phyloP scores from a whole-genome alignment of 2,113 vertebrate species.

The Actinemys pallida region DNA sequence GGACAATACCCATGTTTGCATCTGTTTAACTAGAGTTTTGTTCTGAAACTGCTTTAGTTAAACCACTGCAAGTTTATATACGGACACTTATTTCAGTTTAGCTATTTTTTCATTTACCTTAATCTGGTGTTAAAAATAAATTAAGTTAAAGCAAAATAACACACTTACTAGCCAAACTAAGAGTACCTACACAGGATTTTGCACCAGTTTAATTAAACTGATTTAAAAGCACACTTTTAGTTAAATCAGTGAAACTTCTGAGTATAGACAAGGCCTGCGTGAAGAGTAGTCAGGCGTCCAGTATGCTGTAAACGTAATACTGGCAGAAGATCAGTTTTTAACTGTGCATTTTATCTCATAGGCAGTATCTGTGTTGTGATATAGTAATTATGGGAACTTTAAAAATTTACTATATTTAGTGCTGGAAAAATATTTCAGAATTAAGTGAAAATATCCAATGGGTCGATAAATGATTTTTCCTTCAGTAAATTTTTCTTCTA shows the following conservation, averaged over 20 bases:
- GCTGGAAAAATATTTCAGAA: constrained; percentile 18
- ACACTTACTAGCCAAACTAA: background rate
- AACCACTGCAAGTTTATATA: background rate
- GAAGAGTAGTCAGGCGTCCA: background rate
- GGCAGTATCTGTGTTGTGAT: background rate
- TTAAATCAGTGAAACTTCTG: background rate
- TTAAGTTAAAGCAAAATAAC: background rate
- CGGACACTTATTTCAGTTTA: background rate
- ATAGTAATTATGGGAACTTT: background rate
- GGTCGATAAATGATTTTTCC: constrained; percentile 49
- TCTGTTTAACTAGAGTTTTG: background rate
- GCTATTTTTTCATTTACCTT: background rate
- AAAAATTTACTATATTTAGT: background rate
- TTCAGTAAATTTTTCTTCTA: constrained; percentile 6
- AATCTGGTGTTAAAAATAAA: background rate
- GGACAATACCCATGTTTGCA: background rate
- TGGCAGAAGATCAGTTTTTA: background rate
- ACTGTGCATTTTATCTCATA: background rate
- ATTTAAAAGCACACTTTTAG: background rate
- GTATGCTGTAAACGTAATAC: background rate
- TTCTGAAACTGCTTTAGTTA: background rate
- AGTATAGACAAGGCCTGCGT: background rate
- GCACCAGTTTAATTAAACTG: background rate
- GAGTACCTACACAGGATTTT: no score
- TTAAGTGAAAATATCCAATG: background rate